Evolutionary conservation across 1,140 invertebrate genomes (phyloP).

Genomic region (Heliconius hermathena): DNA sequence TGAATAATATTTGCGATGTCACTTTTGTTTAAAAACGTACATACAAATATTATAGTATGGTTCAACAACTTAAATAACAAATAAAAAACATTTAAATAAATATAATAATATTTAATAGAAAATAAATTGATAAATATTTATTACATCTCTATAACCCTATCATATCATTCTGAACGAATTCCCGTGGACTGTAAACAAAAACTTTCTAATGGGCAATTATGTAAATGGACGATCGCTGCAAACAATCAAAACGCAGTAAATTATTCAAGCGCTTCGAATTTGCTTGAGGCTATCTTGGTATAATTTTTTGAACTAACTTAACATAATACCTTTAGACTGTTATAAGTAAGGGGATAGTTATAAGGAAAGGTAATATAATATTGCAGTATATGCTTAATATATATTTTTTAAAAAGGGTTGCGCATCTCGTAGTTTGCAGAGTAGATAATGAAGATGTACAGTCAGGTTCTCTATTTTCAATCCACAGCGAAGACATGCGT

Average conservation of each 20-base stretch:
- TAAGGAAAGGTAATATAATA: background rate
- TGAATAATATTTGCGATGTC: too few species aligned
- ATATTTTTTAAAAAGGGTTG: too few species aligned
- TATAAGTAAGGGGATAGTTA: background rate
- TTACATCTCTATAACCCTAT: background rate
- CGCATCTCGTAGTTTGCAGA: too few species aligned
- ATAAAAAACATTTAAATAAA: too few species aligned
- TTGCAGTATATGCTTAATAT: too few species aligned
- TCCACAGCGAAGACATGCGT: too few species aligned
- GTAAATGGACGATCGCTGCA: conserved; percentile 61
- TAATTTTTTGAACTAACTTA: conserved; percentile 18
- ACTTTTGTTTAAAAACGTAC: too few species aligned
- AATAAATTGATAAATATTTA: background rate
- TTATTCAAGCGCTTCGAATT: conserved; percentile 59
- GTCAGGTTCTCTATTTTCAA: too few species aligned
- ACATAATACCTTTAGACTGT: background rate
- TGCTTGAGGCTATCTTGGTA: conserved; percentile 23
- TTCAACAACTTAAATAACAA: too few species aligned
- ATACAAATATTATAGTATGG: too few species aligned
- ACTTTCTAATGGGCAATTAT: conserved; percentile 74
- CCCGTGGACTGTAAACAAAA: conserved; percentile 58
- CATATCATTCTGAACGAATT: conserved; percentile 22
- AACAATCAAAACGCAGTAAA: conserved; percentile 74
- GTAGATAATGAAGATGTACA: too few species aligned
- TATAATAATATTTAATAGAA: too few species aligned